These are phyloP conservation scores for Pagetopsis macropterus DNA, from an alignment of 2,797 vertebrate species.

Conservation along the genomic window DNA sequence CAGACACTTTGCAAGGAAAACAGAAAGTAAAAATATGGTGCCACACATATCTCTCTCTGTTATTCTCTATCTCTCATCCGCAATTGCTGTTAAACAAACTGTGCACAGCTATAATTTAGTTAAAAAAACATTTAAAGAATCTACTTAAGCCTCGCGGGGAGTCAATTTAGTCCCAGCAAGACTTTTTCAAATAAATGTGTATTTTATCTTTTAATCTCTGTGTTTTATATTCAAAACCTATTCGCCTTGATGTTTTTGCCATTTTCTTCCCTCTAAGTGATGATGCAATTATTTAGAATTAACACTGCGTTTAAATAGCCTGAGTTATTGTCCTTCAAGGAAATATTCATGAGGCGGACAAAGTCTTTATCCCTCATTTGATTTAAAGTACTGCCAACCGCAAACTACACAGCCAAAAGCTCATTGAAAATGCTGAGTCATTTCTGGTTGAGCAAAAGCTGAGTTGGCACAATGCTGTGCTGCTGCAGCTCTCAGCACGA, in stretches of 20 bases:
- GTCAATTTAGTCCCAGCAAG: too few relatives aligned
- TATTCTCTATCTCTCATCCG: too few relatives aligned
- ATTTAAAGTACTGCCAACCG: conserved; percentile 60
- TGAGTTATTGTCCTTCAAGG: conserved; percentile 57
- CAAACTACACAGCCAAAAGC: conserved; percentile 46
- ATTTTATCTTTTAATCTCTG: background rate
- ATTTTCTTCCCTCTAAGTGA: background rate
- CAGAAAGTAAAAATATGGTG: too few relatives aligned
- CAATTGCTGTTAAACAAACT: too few relatives aligned
- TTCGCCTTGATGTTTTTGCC: background rate
- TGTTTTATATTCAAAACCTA: conserved; percentile 12
- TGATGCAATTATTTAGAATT: conserved; percentile 47
- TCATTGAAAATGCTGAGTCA: conserved; percentile 68
- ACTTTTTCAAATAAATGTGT: background rate
- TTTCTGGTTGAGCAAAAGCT: conserved; percentile 39
- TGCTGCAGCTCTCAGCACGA: conserved; percentile 39
- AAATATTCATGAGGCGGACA: conserved; percentile 67
- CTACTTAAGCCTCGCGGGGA: too few relatives aligned
- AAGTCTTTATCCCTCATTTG: conserved; percentile 66
- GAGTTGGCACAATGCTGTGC: conserved; percentile 47
- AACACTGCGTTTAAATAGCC: conserved; percentile 36
- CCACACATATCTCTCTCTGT: too few relatives aligned
- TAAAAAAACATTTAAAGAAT: too few relatives aligned
- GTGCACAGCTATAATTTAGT: too few relatives aligned
- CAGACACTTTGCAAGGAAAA: too few relatives aligned